Base-by-base conservation (phyloP, 2,888 invertebrate genomes). In the Glyphotaelius pellucidus region DNA sequence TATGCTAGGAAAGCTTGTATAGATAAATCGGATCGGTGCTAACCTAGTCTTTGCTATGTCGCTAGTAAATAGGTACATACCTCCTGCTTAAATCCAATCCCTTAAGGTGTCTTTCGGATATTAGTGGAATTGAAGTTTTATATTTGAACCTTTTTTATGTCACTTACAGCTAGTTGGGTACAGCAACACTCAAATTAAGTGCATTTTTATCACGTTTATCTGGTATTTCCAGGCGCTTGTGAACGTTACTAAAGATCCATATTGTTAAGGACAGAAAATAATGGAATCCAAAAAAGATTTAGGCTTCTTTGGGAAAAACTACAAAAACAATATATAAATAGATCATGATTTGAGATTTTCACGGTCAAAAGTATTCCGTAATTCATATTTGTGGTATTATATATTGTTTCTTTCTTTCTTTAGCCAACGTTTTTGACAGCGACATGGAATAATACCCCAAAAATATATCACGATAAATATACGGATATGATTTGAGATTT, bases 51-150 rank as follows among this genome's bases (percentile, higher is more conserved):
- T 7, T 67, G 67, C 9, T 67, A 67, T n/a, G 67, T 67, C 67
- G 19, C 52, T 52, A 52, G 25, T 67, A 67, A n/a, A 67, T 25
- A 67, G 67, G 9, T 67, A 67, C 42, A 3, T 38, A 38, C 67
- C 4, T 25, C n/a, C 67, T 67, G 67, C 25, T n/a, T 25, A 67
- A 67, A 67, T 25, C 67, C 67, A 67, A 67, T 67, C 67, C 67
- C 67, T 67, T 67, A 25, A 67, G 67, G 67, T 67, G 67, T 67
- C 67, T 67, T 67, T 67, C n/a, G 67, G 67, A 67, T 67, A 67
- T 67, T 67, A 67, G 67, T 67, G 67, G 67, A 67, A 67, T 67
- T 67, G 67, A 67, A 67, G 67, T 67, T 67, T 67, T 67, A 67
- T 67, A 67, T 67, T 67, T 67, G 67, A 67, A 67, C 67, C 67